Conservation (phyloP, 2,888 invertebrate genomes). For the Lycophotia porphyrea region DNA sequence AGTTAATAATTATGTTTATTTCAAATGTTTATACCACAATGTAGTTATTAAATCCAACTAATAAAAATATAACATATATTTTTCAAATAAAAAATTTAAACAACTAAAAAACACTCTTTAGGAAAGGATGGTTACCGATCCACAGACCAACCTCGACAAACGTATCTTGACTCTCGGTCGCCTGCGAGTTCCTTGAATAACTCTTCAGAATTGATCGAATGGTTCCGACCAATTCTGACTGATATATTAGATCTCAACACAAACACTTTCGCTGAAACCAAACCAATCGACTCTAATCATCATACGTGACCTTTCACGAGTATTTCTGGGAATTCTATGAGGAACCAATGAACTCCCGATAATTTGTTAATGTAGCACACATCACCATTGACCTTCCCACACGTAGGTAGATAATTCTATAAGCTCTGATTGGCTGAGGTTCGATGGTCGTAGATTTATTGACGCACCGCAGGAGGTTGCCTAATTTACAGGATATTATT, state of each 20-base stretch:
- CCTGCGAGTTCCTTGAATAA: not conserved
- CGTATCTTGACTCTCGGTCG: not conserved
- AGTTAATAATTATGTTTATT: too few species aligned
- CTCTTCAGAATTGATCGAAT: not conserved
- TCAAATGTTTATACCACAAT: too few species aligned
- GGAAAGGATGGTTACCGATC: not conserved
- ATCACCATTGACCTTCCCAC: not conserved
- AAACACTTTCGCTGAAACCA: not conserved
- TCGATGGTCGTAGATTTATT: slow-evolving; percentile 21
- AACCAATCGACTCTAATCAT: not conserved
- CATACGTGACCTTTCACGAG: not conserved
- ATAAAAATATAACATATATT: too few species aligned
- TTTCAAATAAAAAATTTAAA: too few species aligned
- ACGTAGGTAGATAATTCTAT: slow-evolving; percentile 25
- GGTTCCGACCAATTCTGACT: not conserved
- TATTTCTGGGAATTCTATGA: not conserved
- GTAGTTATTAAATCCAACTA: too few species aligned
- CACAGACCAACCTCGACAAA: not conserved
- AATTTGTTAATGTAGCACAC: slow-evolving; percentile 9
- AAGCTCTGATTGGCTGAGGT: slow-evolving; percentile 13
- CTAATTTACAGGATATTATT: slow-evolving; percentile 13
- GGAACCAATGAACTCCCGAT: slow-evolving; percentile 27
- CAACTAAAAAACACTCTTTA: too few species aligned
- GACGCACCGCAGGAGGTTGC: not conserved
- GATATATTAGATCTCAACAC: not conserved